phyloP scores from a whole-genome alignment of 2,888 invertebrate species.

The Aricia artaxerxes region DNA sequence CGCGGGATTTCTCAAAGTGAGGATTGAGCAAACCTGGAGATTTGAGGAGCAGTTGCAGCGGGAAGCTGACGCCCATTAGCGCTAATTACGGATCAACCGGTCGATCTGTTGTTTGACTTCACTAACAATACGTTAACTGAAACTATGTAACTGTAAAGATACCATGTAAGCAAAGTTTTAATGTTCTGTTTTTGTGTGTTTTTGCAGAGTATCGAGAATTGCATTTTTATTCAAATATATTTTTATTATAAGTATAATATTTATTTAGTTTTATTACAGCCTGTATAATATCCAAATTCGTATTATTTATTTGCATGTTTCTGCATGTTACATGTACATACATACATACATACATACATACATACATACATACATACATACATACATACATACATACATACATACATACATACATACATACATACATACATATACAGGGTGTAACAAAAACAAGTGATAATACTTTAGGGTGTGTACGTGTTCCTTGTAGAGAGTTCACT shows the following conservation, averaged over 20 bases:
- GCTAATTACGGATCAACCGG: constrained; percentile 59
- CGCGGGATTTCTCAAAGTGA: constrained; percentile 29
- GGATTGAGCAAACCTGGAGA: constrained; percentile 32
- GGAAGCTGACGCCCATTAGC: constrained; percentile 62
- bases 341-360: too few species aligned
- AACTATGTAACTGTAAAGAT: background rate
- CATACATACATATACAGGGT: too few species aligned
- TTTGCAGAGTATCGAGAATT: background rate
- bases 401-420: too few species aligned
- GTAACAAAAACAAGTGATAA: too few species aligned
- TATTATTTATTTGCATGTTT: too few species aligned
- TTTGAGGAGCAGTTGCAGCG: constrained; percentile 36
- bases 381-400: too few species aligned
- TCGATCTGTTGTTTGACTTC: constrained; percentile 43
- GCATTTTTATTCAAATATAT: background rate
- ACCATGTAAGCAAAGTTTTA: background rate
- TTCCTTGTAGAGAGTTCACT: too few species aligned
- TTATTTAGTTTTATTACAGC: too few species aligned
- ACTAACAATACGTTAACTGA: constrained; percentile 15
- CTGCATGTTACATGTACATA: too few species aligned
- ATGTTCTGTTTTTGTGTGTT: background rate
- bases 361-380: too few species aligned
- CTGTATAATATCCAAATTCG: too few species aligned
- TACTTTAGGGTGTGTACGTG: too few species aligned
- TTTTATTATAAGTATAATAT: background rate